Percentiles rank a stretch among this genome's conserved stretches.
Evolutionary conservation across 2,888 invertebrate species (phyloP).

Genomic region (Diaprepes abbreviatus): DNA sequence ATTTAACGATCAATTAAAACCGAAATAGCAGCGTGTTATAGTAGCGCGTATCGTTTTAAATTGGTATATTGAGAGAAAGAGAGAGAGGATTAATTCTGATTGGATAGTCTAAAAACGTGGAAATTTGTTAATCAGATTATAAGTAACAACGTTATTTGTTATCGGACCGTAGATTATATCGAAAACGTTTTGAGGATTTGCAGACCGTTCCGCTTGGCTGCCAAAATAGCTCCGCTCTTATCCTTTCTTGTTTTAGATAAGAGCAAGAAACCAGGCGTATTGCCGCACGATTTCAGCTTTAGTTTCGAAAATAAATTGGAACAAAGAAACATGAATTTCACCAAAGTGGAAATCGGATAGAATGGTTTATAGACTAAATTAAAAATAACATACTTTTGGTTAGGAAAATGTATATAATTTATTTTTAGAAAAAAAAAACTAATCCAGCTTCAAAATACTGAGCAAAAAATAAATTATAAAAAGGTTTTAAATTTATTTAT

Average conservation of each 20-base stretch:
- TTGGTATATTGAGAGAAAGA: constrained; percentile 20
- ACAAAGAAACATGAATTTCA: constrained; percentile 25
- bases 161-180: constrained; percentile 37
- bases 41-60: constrained; percentile 15
- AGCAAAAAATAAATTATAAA: no score
- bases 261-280: constrained; percentile 40
- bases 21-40: constrained; percentile 11
- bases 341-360: constrained; percentile 6
- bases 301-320: constrained; percentile 35
- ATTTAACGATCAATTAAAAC: constrained; percentile 26
- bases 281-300: constrained; percentile 40
- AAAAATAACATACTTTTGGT: no score
- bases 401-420: no score
- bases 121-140: constrained; percentile 42
- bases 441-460: no score
- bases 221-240: constrained; percentile 41
- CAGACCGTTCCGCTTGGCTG: constrained; percentile 32
- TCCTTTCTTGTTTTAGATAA: constrained; percentile 43
- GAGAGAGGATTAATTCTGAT: constrained; percentile 31
- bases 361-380: no score
- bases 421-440: no score
- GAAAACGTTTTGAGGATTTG: constrained; percentile 37
- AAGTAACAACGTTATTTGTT: constrained; percentile 37
- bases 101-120: constrained; percentile 39
- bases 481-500: no score